Conservation (phyloP, 2,797 vertebrate species). For the Muscicapa comitata region DNA sequence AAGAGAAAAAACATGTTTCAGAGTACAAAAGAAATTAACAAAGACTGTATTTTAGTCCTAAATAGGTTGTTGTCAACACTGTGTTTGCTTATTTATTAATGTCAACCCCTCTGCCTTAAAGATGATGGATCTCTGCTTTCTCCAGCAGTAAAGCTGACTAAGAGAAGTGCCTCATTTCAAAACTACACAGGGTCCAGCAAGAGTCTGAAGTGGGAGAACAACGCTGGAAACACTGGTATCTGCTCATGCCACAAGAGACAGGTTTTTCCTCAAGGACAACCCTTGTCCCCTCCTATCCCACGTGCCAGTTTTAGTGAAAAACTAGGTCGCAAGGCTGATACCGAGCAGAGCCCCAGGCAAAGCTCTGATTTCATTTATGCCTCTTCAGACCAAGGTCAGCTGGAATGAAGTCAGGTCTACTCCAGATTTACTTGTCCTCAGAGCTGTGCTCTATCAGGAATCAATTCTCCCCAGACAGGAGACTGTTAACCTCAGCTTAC, state of each 20-base stretch:
- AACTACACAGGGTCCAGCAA: neutral
- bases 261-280: neutral
- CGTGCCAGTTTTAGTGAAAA: neutral
- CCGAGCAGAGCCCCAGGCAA: neutral
- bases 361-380: neutral
- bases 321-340: neutral
- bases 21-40: neutral
- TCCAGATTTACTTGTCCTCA: neutral
- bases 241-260: neutral
- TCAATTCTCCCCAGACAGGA: rapidly evolving
- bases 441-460: neutral
- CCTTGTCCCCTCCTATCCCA: neutral
- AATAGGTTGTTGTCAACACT: neutral
- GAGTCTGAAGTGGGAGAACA: neutral
- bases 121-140: neutral
- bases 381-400: neutral
- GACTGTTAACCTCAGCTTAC: neutral
- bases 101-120: neutral
- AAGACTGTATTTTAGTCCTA: neutral
- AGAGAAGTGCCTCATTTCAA: neutral
- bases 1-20: neutral
- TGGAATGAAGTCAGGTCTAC: neutral
- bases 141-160: neutral
- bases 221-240: neutral
- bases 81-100: neutral